These are phyloP conservation scores for Cyclopterus lumpus DNA, from an alignment of 2,797 vertebrate species.

Conservation along the genomic window DNA sequence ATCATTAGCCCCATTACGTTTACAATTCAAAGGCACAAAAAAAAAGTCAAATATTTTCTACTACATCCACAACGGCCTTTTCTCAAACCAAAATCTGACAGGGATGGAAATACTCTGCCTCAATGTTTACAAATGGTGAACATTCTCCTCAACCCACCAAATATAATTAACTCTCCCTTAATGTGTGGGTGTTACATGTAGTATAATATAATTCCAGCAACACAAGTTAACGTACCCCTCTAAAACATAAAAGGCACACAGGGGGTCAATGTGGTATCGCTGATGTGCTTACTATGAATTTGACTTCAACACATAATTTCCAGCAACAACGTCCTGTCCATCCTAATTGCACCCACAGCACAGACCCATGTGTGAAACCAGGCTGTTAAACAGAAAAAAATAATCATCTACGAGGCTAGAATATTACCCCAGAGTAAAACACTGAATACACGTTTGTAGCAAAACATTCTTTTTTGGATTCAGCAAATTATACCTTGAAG, in stretches of 20 bases:
- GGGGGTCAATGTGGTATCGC: constrained; percentile 46
- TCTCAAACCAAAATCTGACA: constrained; percentile 36
- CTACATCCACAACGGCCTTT: constrained; percentile 48
- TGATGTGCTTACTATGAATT: constrained; percentile 57
- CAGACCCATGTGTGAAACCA: constrained; percentile 43
- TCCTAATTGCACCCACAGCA: constrained; percentile 60
- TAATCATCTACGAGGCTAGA: constrained; percentile 51
- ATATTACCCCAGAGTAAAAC: constrained; percentile 64
- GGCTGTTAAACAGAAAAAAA: constrained; percentile 62
- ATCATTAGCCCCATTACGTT: constrained; percentile 62
- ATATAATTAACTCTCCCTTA: constrained; percentile 57
- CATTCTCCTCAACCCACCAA: constrained; percentile 50
- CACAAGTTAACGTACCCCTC: constrained; percentile 46
- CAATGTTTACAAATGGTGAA: constrained; percentile 52
- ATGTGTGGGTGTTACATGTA: constrained; percentile 47
- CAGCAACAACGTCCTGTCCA: constrained; percentile 41
- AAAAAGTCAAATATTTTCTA: constrained; percentile 44
- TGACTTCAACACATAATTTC: constrained; percentile 66
- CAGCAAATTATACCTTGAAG: constrained; percentile 68
- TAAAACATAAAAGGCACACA: constrained; percentile 50
- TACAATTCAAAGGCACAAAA: constrained; percentile 58
- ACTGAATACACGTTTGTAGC: constrained; percentile 58
- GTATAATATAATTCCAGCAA: constrained; percentile 52
- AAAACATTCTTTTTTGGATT: constrained; percentile 62
- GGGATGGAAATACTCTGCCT: constrained; percentile 35